Evolutionary conservation across 2,797 vertebrate genomes (phyloP), one percentile per base, ranked within the genome.

Genomic region (Pelobates cultripes): DNA sequence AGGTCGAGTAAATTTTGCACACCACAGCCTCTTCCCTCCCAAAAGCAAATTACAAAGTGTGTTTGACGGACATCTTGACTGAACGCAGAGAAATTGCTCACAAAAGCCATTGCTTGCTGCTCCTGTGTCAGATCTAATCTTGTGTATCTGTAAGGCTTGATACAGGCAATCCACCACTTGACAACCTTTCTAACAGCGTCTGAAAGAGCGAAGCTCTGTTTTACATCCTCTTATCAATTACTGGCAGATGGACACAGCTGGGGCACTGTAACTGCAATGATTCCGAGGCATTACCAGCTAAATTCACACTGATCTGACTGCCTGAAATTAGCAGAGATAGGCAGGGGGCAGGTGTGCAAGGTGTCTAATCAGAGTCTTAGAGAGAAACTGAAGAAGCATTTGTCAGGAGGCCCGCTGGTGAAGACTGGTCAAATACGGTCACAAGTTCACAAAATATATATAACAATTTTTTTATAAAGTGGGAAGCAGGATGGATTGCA

Each of bases 161-260:
- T 78, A 47, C n/a, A 43, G 17, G 47, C 66, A 2, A 47, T 13
- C 7, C 45, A 9, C 51, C 17, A n/a, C 4, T 13, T 78, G 77
- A 78, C 55, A 43, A 43, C 17, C 44, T 47, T 14, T 28, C 51
- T 66, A 68, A 64, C 17, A 67, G 70, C 40, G 45, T 42, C 14
- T 14, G 45, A 73, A 12, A 41, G 43, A 61, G 53, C 5, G 10
- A 14, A 0, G 47, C 45, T 4, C 67, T 63, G 3, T 5, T 61
- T 28, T 61, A 71, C 55, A 57, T 70, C 51, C 5, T 55, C 17
- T 44, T 63, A n/a, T 79, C 43, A 15, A 14, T 13, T 44, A 40
- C 44, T 51, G 53, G 42, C 60, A 51, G 55, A n/a, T 41, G 77
- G 57, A 3, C 70, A 8, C 78, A 79, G 78, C 78, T 79, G 78